Evolutionary conservation across 2,797 vertebrate genomes (phyloP).

Genomic region (Glossophaga mutica): DNA sequence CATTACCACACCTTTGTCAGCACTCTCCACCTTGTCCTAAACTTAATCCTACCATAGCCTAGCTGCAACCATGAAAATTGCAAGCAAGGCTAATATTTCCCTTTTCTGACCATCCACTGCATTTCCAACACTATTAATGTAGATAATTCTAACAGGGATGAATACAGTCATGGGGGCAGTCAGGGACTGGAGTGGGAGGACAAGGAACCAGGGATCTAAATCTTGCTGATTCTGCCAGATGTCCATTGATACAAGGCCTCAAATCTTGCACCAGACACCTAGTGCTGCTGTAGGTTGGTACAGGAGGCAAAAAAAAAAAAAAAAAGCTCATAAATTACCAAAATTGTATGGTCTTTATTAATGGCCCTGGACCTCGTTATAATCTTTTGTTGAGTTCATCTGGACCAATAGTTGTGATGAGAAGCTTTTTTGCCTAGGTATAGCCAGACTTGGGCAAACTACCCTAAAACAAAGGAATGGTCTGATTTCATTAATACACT

Average conservation of each 20-base stretch:
- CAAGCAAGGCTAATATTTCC: conserved; percentile 5
- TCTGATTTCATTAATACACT: background rate
- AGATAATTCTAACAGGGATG: background rate
- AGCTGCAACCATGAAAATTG: background rate
- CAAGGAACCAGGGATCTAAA: background rate
- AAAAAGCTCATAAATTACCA: background rate
- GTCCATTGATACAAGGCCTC: background rate
- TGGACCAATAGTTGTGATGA: background rate
- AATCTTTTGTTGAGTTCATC: background rate
- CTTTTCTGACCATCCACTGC: background rate
- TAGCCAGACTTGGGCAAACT: background rate
- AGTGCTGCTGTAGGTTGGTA: background rate
- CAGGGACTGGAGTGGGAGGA: background rate
- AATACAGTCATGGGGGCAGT: background rate
- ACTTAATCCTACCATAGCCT: background rate
- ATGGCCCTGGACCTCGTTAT: background rate
- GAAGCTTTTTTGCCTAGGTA: background rate
- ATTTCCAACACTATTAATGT: background rate
- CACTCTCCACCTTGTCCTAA: background rate
- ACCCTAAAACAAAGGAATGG: background rate
- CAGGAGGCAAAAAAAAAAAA: background rate
- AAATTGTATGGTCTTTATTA: background rate
- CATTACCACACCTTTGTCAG: background rate
- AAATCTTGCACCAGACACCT: background rate
- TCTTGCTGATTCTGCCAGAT: background rate